These are phyloP conservation scores for Caenorhabditis tropicalis DNA, from an alignment of 1,140 invertebrate genomes.

Conservation along the genomic window DNA sequence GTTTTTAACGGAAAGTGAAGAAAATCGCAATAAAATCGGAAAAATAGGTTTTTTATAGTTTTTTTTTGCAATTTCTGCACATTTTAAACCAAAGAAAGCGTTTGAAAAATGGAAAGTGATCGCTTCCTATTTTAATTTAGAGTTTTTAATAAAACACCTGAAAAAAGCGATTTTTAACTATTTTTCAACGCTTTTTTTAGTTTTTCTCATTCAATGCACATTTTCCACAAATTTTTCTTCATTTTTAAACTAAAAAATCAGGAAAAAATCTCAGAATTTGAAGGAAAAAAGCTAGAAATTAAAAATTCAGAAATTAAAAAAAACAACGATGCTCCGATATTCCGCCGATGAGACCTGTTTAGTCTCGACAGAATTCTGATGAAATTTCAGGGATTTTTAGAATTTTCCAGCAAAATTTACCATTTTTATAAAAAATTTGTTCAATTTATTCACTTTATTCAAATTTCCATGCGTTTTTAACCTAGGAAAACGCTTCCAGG, in stretches of 20 bases:
- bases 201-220: background rate
- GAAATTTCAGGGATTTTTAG: background rate
- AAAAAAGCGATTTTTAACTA: background rate
- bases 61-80: no score
- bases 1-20: no score
- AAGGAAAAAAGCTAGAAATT: background rate
- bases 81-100: no score
- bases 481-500: no score
- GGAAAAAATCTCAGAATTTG: background rate
- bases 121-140: background rate
- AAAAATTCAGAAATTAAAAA: background rate
- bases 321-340: constrained; percentile 4
- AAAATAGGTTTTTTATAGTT: no score
- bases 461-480: no score
- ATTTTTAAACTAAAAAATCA: background rate
- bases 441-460: no score
- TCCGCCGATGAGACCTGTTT: background rate
- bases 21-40: no score
- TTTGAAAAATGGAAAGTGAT: no score
- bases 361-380: background rate
- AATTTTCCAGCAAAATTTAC: background rate
- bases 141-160: background rate
- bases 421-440: background rate
- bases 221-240: background rate
- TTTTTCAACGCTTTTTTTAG: background rate